phyloP scores from a whole-genome alignment of 2,113 vertebrate species.

The Chroicocephalus ridibundus region DNA sequence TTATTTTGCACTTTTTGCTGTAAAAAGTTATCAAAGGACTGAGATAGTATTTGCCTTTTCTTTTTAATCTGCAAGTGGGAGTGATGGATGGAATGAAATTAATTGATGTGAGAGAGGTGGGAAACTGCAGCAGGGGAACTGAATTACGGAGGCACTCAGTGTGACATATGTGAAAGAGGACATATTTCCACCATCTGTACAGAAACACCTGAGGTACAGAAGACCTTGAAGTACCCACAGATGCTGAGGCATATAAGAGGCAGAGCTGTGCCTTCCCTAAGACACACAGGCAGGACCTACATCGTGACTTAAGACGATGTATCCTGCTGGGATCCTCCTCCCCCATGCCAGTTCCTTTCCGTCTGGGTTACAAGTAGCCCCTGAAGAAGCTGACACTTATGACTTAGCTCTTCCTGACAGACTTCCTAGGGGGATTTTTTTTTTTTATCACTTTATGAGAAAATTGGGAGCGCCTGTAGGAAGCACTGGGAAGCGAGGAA shows the following conservation, averaged over 20 bases:
- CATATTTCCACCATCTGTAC: rapidly evolving
- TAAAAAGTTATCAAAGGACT: not conserved
- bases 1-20: not conserved
- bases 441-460: not conserved
- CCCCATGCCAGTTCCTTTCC: not conserved
- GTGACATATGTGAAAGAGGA: not conserved
- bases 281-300: not conserved
- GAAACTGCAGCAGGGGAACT: not conserved
- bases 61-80: not conserved
- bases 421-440: not conserved
- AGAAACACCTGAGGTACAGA: not conserved
- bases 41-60: not conserved
- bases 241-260: not conserved
- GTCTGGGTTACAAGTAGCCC: not conserved
- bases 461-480: not conserved
- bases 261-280: not conserved
- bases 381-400: not conserved
- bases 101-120: not conserved
- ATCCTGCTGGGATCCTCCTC: not conserved
- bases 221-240: not conserved
- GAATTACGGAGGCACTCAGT: not conserved
- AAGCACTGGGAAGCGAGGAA: not conserved
- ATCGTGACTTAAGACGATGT: not conserved
- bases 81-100: not conserved
- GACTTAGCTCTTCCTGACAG: not conserved